Evolutionary conservation across 2,888 invertebrate species (phyloP).

Genomic region (Andrena haemorrhoa): DNA sequence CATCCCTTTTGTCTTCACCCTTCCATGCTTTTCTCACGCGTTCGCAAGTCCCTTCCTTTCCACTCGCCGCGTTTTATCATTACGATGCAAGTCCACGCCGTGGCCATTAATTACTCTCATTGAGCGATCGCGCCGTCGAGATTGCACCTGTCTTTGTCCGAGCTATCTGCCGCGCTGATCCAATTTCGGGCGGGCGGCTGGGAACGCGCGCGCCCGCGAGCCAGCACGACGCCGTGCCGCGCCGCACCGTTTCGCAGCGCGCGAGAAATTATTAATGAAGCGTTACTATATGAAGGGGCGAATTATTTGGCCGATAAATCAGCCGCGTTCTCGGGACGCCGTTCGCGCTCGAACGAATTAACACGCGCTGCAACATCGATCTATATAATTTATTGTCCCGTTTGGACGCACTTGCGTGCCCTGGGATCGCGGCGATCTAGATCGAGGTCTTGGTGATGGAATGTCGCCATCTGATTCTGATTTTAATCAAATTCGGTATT

Average conservation of each 20-base stretch:
- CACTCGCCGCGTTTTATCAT: slow-evolving; percentile 39
- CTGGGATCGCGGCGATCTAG: slow-evolving; percentile 14
- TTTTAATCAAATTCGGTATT: not conserved
- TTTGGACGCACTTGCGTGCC: slow-evolving; percentile 14
- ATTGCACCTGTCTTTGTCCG: slow-evolving; percentile 60
- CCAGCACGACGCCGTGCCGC: too few species aligned
- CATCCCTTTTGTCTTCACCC: not conserved
- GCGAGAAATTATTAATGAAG: slow-evolving; percentile 69
- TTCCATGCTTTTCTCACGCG: not conserved
- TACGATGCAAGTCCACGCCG: slow-evolving; percentile 32
- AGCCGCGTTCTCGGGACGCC: slow-evolving; percentile 39
- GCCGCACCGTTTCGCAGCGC: not conserved
- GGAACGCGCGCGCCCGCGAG: slow-evolving; percentile 6
- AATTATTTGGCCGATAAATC: slow-evolving; percentile 68
- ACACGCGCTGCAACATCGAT: slow-evolving; percentile 30
- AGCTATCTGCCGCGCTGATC: slow-evolving; percentile 52
- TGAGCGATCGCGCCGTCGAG: slow-evolving; percentile 48
- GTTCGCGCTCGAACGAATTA: slow-evolving; percentile 39
- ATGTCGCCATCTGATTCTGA: slow-evolving; percentile 20
- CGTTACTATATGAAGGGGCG: slow-evolving; percentile 53
- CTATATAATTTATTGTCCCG: slow-evolving; percentile 42
- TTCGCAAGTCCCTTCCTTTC: not conserved
- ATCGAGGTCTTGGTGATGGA: slow-evolving; percentile 34
- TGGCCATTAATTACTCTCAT: slow-evolving; percentile 63
- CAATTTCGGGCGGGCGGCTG: slow-evolving; percentile 52